Percentiles rank a stretch among this genome's conserved stretches.
phyloP scores from a whole-genome alignment of 2,888 invertebrate genomes.

The Acrobasis repandana region DNA sequence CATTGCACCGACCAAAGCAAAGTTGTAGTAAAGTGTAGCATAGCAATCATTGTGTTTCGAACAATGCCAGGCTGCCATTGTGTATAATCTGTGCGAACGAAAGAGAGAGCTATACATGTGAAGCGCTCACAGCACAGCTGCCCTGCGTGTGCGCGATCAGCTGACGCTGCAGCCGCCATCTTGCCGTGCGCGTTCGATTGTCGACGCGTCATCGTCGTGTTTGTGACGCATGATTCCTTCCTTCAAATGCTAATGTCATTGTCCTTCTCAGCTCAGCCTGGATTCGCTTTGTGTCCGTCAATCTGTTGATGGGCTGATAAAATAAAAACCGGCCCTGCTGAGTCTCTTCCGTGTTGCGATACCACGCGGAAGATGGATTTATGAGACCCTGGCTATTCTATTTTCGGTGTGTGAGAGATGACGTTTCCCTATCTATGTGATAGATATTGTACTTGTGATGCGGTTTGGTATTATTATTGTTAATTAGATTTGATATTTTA shows the following conservation, averaged over 20 bases:
- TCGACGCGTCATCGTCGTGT: constrained; percentile 72
- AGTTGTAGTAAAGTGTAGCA: constrained; percentile 30
- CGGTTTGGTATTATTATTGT: not conserved
- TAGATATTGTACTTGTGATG: constrained; percentile 27
- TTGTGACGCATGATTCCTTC: constrained; percentile 65
- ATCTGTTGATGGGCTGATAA: constrained; percentile 39
- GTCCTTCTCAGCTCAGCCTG: constrained; percentile 60
- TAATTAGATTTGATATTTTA: constrained; percentile 30
- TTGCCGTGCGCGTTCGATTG: constrained; percentile 71
- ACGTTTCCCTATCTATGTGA: constrained; percentile 62
- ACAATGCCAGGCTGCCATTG: constrained; percentile 64
- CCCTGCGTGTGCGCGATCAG: constrained; percentile 78
- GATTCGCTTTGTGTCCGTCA: constrained; percentile 48
- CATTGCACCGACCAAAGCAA: constrained; percentile 25
- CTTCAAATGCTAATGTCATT: constrained; percentile 73
- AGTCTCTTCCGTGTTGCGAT: constrained; percentile 56
- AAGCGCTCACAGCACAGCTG: constrained; percentile 65
- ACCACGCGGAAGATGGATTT: constrained; percentile 60
- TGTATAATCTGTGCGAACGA: constrained; percentile 53
- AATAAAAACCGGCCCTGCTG: constrained; percentile 34
- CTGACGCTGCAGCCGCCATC: constrained; percentile 78
- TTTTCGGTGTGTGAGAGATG: constrained; percentile 62
- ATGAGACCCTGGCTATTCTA: constrained; percentile 72
- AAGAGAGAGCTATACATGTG: constrained; percentile 66
- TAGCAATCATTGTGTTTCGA: constrained; percentile 57